Base-by-base conservation (phyloP, 2,113 vertebrate genomes). In the Tichodroma muraria region DNA sequence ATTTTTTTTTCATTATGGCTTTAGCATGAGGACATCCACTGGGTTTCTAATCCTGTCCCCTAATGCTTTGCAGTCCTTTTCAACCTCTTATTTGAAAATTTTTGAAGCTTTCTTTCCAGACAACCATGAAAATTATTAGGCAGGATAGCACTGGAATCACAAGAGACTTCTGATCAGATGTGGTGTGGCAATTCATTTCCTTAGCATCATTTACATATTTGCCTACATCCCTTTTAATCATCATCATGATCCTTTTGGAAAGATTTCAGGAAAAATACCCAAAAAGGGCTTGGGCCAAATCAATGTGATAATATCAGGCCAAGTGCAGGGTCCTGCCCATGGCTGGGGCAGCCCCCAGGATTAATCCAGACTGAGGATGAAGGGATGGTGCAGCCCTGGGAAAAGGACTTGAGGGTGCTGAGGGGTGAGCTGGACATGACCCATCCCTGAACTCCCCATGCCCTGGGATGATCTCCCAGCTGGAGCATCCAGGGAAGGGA, bases 261-360 rank as follows among this genome's bases (percentile, higher is more conserved):
- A 23, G 20, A 59, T 49, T 57, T 31, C 9, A 25, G 45, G 16
- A 35, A 35, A 56, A 87, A 73, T 3, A 14, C 6, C 6, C 15
- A 33, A 25, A 64, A 4, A 50, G 18, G 3, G 28, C 25, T 49
- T 2, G 5, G 35, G 23, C 4, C 28, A 63, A 57, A 76, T 17
- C 31, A 44, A 9, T 23, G 15, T 6, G 28, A 22, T 64, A 84
- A 80, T 77, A 71, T 23, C 60, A 78, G 64, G 14, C 42, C 23
- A 53, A 61, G 25, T 33, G 25, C 31, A 73, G 27, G 13, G 38
- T 57, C 27, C 49, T 78, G 30, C 22, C 61, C 7, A 0, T 13
- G 35, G 9, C 1, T 3, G 3, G 57, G 42, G 23, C 7, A 56
- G 7, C 3, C 6, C 8, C 19, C 0, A 0, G 35, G 10, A 30